phyloP scores from a whole-genome alignment of 2,113 vertebrate species.

The Thalassoma bifasciatum region DNA sequence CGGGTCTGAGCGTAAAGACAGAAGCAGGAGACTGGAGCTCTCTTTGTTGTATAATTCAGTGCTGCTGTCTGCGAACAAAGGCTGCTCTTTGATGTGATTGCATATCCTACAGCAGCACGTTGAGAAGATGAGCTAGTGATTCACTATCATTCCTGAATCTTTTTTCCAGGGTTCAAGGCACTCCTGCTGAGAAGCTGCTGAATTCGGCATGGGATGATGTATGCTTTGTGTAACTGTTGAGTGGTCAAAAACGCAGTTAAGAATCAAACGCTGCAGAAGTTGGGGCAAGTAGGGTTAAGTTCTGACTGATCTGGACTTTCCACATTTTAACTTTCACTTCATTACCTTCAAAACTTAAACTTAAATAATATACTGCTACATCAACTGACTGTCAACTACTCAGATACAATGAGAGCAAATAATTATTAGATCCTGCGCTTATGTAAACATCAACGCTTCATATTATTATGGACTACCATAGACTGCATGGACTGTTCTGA shows the following conservation, averaged over 20 bases:
- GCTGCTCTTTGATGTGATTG: slow-evolving; percentile 44
- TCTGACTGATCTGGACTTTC: not conserved
- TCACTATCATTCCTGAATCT: slow-evolving; percentile 29
- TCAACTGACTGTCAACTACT: no score
- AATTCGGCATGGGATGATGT: slow-evolving; percentile 35
- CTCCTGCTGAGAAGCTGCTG: slow-evolving; percentile 13
- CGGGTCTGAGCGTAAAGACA: slow-evolving; percentile 27
- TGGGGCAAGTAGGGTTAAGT: not conserved
- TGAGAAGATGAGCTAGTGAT: slow-evolving; percentile 11
- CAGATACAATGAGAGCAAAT: no score
- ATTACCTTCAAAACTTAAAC: no score
- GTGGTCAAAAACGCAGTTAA: slow-evolving; percentile 1
- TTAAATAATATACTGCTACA: no score
- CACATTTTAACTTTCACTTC: not conserved
- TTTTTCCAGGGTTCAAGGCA: slow-evolving; percentile 24
- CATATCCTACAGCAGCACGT: slow-evolving; percentile 32
- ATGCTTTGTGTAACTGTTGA: slow-evolving; percentile 33
- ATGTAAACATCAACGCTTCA: no score
- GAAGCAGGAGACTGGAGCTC: slow-evolving; percentile 22
- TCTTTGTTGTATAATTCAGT: slow-evolving; percentile 63
- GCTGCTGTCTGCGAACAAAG: slow-evolving; percentile 40
- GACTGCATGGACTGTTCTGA: no score
- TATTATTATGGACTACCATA: no score
- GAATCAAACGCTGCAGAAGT: not conserved
- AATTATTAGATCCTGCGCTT: no score